Evolutionary conservation across 2,113 vertebrate genomes (phyloP), one percentile per base, ranked within the genome.

Genomic region (Nannobrachium achirus): DNA sequence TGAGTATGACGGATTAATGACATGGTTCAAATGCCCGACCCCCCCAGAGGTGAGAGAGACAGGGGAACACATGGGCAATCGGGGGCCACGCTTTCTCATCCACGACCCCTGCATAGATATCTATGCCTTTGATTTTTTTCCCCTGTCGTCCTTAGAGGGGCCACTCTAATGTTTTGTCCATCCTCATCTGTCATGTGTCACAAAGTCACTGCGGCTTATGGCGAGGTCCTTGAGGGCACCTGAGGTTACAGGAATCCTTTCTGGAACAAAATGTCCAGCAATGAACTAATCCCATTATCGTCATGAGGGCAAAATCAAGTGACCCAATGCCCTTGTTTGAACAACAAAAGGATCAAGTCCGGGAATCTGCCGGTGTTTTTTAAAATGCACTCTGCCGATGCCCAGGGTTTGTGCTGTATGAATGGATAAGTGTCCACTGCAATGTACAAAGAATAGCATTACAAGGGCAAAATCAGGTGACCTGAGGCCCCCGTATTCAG

Each of bases 1-100:
- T 80, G 89, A 86, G 80, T 82, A 79, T 56, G 52, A 71, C 78
- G 83, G 86, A 92, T 88, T 83, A 89, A 86, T 80, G 80, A 81
- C 84, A 84, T 67, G 73, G 76, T 76, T n/a, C n/a, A 76, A 83
- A 82, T 78, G 72, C 80, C 73, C 76, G 62, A 61, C 75, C 25
- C 25, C 25, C 25, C 25, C 25, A 33, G 14, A 50, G 56, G 75
- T 73, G 63, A 80, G 71, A 64, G 67, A 33, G 25, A 33, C 25
- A 33, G 25, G 25, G 75, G 67, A 81, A 76, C 78, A 82, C 72
- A 78, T 45, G 49, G 78, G 69, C 75, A 88, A 83, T 83, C 76
- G 69, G 25, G 56, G 71, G 51, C 67, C 3, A 53, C 63, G 56
- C 70, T 44, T 18, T 72, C 38, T 50, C 62, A 80, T 84, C 74